Conservation (phyloP, 2,113 vertebrate species). For the Dromas ardeola region DNA sequence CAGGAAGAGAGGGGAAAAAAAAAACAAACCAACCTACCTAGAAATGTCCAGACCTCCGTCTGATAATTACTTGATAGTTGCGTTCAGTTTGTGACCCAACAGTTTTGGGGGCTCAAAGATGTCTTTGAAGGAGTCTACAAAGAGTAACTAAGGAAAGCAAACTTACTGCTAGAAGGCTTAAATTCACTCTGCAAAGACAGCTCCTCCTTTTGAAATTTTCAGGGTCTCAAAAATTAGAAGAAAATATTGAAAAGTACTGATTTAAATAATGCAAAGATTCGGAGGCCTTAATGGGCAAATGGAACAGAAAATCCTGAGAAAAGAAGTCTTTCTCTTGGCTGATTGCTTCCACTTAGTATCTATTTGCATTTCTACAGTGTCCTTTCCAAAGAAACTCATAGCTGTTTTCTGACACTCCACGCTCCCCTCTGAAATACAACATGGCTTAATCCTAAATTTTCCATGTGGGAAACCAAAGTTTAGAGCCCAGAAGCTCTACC, state of each 20-base stretch:
- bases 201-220: background rate
- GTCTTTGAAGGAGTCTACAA: background rate
- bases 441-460: background rate
- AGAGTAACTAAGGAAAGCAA: background rate
- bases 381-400: background rate
- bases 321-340: background rate
- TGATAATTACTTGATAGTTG: background rate
- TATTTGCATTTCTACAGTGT: background rate
- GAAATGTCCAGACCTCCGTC: background rate
- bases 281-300: background rate
- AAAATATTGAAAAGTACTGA: conserved; percentile 17
- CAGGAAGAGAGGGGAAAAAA: no score
- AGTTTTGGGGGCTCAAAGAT: background rate
- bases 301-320: conserved; percentile 16
- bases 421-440: background rate
- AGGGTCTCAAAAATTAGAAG: background rate
- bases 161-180: background rate
- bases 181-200: background rate
- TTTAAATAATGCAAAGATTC: conserved; percentile 11
- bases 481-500: background rate
- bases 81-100: background rate
- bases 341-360: background rate
- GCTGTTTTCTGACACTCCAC: background rate
- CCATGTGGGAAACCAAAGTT: background rate
- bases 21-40: background rate